These are phyloP conservation scores for Aphelinus certus DNA, from an alignment of 1,140 invertebrate genomes.

Conservation along the genomic window DNA sequence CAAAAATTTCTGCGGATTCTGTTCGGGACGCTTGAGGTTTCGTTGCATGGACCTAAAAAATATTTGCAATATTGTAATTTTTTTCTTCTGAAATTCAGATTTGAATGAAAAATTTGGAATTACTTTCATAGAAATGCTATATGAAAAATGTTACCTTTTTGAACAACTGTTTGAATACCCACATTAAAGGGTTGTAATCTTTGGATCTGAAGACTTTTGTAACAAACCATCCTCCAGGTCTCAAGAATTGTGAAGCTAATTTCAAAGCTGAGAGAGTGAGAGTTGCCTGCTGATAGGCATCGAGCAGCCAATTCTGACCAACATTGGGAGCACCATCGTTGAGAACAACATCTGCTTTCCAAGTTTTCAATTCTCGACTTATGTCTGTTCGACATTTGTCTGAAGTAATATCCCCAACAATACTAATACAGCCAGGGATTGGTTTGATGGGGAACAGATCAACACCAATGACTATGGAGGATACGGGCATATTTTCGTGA, in stretches of 20 bases:
- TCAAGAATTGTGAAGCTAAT: constrained; percentile 92
- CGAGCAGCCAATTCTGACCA: constrained; percentile 96
- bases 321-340: constrained; percentile 99
- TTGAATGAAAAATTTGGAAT: constrained; percentile 7
- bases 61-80: constrained; percentile 34
- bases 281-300: constrained; percentile 94
- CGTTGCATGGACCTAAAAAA: constrained; percentile 85
- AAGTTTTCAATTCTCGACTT: constrained; percentile 87
- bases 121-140: neutral
- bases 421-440: constrained; percentile 87
- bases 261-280: constrained; percentile 93
- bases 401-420: constrained; percentile 96
- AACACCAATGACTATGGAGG: constrained; percentile 93
- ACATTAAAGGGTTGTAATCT: constrained; percentile 95
- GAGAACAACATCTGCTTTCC: constrained; percentile 96
- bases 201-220: constrained; percentile 99
- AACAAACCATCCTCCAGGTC: constrained; percentile 94
- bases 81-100: constrained; percentile 4
- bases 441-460: constrained; percentile 97
- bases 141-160: constrained; percentile 70
- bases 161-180: constrained; percentile 97
- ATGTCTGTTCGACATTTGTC: constrained; percentile 86
- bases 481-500: constrained; percentile 96
- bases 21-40: constrained; percentile 98
- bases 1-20: constrained; percentile 99